Evolutionary conservation across 2,797 vertebrate species (phyloP).

Genomic region (Anguilla megastoma): DNA sequence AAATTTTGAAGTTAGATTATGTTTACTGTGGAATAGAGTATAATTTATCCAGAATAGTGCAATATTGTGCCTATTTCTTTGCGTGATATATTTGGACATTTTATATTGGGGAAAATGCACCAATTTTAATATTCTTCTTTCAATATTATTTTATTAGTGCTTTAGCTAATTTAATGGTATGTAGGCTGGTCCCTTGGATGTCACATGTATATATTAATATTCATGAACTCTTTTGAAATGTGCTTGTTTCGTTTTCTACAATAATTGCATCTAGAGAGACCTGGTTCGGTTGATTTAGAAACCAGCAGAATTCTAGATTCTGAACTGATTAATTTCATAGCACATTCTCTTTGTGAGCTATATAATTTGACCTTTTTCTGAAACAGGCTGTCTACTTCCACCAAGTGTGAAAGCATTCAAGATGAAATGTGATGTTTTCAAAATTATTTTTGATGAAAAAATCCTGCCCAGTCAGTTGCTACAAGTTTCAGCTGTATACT

Average conservation of each 20-base stretch:
- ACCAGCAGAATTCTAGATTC: not conserved
- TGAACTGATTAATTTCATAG: not conserved
- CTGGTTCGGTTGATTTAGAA: not conserved
- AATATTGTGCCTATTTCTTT: not conserved
- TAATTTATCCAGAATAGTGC: not conserved
- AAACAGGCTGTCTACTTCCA: not conserved
- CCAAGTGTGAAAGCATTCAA: not conserved
- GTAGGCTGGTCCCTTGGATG: not conserved
- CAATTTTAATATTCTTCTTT: not conserved
- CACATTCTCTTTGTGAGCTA: not conserved
- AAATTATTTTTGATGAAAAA: not conserved
- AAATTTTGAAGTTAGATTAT: not conserved
- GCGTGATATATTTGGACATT: not conserved
- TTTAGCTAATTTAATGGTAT: not conserved
- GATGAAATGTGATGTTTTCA: not conserved
- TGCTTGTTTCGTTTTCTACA: not conserved
- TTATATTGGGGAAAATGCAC: not conserved
- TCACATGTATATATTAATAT: constrained; percentile 2
- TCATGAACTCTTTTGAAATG: constrained; percentile 10
- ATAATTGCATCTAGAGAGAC: not conserved
- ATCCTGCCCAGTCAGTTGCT: not conserved
- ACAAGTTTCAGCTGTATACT: not conserved
- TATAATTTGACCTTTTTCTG: not conserved
- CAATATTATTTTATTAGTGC: not conserved
- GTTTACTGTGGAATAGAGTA: not conserved